Percentiles rank a stretch among this genome's conserved stretches.
These are phyloP conservation scores for Mungos mungo DNA, from an alignment of 2,113 vertebrate species.

Conservation along the genomic window DNA sequence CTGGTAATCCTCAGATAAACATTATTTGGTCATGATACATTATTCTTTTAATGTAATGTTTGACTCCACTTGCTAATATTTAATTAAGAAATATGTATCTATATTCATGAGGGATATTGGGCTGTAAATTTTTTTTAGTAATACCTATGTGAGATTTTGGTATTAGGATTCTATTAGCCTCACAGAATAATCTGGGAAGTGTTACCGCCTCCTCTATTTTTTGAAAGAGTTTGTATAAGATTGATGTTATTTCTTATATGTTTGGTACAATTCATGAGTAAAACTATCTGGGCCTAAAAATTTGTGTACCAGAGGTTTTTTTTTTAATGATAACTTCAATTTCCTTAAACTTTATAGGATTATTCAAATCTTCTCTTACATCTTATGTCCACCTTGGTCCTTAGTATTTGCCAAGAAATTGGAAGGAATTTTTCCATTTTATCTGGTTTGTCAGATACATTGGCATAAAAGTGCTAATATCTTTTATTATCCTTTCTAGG, in stretches of 20 bases:
- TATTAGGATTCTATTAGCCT: not conserved
- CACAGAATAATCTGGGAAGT: not conserved
- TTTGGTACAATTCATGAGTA: not conserved
- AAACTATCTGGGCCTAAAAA: not conserved
- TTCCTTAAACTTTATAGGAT: not conserved
- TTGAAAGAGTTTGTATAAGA: not conserved
- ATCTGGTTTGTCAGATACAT: not conserved
- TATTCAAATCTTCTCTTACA: not conserved
- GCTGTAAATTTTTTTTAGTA: not conserved
- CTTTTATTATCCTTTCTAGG: not conserved
- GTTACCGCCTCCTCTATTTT: not conserved
- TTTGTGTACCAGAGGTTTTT: not conserved
- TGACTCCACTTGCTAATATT: not conserved
- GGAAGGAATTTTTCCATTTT: not conserved
- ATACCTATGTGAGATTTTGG: not conserved
- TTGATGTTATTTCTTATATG: not conserved
- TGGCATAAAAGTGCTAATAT: not conserved
- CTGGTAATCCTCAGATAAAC: not conserved
- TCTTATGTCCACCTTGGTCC: conserved; percentile 14
- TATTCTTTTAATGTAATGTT: conserved; percentile 16
- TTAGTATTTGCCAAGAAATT: not conserved
- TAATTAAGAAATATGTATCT: not conserved
- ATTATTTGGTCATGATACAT: not conserved
- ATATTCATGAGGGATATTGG: not conserved
- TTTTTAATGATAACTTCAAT: not conserved